Conservation (phyloP, 2,888 invertebrate genomes). For the Pachycephus smyrnensis region DNA sequence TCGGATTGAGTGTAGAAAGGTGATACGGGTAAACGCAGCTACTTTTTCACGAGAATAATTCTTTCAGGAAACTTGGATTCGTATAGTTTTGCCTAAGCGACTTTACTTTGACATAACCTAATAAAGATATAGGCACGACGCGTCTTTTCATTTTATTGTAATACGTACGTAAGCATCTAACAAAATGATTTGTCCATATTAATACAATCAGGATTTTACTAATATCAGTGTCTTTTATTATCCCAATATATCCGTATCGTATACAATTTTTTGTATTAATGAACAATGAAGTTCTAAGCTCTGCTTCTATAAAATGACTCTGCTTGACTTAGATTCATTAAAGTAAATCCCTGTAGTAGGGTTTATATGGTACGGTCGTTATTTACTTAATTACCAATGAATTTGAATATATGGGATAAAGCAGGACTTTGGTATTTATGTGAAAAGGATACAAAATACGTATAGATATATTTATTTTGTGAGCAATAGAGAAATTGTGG, state of each 20-base stretch:
- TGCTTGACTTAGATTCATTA: not conserved
- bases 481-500: not conserved
- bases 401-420: not conserved
- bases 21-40: conserved; percentile 16
- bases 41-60: not conserved
- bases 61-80: not conserved
- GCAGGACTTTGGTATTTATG: not conserved
- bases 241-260: not conserved
- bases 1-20: conserved; percentile 11
- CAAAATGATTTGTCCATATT: not conserved
- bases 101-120: not conserved
- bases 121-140: not conserved
- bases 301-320: not conserved
- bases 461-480: not conserved
- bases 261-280: not conserved
- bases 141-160: no score
- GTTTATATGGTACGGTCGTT: not conserved
- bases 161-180: no score
- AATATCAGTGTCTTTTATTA: not conserved
- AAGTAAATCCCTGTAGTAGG: not conserved
- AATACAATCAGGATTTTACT: not conserved
- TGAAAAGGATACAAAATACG: not conserved
- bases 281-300: not conserved
- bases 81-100: not conserved
- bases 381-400: not conserved